phyloP scores from a whole-genome alignment of 37 sponge, comb jelly and placozoan genomes.

The Mnemiopsis leidyi region DNA sequence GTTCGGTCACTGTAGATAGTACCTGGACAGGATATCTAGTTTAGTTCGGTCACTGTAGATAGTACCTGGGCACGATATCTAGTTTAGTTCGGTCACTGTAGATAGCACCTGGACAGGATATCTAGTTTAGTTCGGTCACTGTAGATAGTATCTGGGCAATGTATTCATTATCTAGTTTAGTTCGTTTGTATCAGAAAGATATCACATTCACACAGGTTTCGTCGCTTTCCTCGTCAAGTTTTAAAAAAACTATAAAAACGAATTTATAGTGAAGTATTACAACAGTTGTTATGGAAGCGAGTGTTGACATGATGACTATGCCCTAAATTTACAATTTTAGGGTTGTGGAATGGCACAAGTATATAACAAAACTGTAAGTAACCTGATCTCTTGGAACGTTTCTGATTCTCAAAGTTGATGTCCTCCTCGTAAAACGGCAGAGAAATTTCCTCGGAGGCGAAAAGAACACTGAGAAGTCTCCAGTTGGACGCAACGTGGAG shows the following conservation, averaged over 20 bases:
- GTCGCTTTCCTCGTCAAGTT: neutral
- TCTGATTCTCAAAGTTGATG: constrained; percentile 33
- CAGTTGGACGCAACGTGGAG: constrained; percentile 56
- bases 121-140: neutral
- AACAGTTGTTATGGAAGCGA: too few relatives aligned
- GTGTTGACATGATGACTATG: too few relatives aligned
- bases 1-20: neutral
- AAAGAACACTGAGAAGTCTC: constrained; percentile 12
- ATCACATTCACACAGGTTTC: neutral
- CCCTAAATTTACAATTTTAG: too few relatives aligned
- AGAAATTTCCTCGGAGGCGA: neutral
- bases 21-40: neutral
- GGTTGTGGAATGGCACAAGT: neutral
- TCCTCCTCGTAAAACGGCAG: constrained; percentile 39
- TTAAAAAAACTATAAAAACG: too few relatives aligned
- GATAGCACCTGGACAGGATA: neutral
- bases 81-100: neutral
- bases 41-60: neutral
- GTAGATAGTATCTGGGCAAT: neutral
- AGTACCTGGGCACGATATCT: neutral
- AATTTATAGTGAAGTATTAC: too few relatives aligned
- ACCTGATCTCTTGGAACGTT: constrained; percentile 15
- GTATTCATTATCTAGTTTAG: neutral
- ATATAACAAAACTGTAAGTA: too few relatives aligned
- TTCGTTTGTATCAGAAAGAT: neutral